phyloP scores from a whole-genome alignment of 2,888 invertebrate species.

The Globia sparganii region DNA sequence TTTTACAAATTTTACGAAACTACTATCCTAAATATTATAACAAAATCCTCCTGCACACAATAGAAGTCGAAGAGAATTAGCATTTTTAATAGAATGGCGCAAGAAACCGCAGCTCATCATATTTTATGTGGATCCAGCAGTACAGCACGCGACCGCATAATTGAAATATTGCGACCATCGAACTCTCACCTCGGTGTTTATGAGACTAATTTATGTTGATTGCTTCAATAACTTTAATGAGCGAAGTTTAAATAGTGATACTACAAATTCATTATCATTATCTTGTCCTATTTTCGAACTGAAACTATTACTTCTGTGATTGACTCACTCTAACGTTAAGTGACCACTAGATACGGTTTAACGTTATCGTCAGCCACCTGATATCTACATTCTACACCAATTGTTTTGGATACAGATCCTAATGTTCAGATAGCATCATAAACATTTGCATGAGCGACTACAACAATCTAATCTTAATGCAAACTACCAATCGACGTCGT shows the following conservation, averaged over 20 bases:
- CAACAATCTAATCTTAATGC: background rate
- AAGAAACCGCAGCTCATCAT: constrained; percentile 75
- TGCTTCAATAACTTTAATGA: constrained; percentile 39
- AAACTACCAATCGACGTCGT: background rate
- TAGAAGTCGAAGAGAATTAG: constrained; percentile 39
- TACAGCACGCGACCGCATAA: constrained; percentile 69
- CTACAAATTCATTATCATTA: background rate
- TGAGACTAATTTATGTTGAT: constrained; percentile 51
- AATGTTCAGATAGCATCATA: background rate
- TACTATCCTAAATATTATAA: constrained; percentile 9
- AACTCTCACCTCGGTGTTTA: constrained; percentile 68
- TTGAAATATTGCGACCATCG: constrained; percentile 61
- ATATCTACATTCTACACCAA: background rate
- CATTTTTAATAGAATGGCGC: constrained; percentile 61
- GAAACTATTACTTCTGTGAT: no score
- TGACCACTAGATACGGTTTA: no score
- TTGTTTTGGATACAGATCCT: background rate
- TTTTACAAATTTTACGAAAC: constrained; percentile 16
- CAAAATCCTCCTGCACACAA: constrained; percentile 33
- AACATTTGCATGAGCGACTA: background rate
- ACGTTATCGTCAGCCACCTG: no score
- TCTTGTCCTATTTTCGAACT: background rate
- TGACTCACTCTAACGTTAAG: background rate
- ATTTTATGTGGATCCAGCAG: constrained; percentile 67
- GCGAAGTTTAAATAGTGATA: background rate